phyloP scores from a whole-genome alignment of 1,140 invertebrate genomes.

The Euura lappo region DNA sequence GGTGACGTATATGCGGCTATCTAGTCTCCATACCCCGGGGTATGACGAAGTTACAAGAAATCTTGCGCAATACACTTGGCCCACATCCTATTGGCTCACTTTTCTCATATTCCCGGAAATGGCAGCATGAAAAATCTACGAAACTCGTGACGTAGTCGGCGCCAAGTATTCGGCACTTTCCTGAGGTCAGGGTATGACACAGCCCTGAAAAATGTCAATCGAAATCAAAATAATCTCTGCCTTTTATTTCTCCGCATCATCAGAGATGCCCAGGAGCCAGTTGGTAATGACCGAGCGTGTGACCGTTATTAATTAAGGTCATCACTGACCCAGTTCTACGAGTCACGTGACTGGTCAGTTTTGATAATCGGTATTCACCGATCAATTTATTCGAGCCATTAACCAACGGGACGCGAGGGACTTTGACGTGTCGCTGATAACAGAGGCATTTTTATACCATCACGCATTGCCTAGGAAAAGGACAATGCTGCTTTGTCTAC shows the following conservation, averaged over 20 bases:
- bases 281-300: conserved; percentile 8
- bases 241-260: no score
- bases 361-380: conserved; percentile 22
- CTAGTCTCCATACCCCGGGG: no score
- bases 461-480: neutral
- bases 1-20: neutral
- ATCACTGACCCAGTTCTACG: conserved; percentile 30
- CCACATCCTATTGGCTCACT: no score
- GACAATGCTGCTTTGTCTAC: conserved; percentile 15
- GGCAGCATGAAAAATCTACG: no score
- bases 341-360: conserved; percentile 28
- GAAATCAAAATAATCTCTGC: no score
- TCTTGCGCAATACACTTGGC: no score
- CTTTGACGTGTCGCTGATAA: conserved; percentile 28
- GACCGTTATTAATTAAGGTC: conserved; percentile 35
- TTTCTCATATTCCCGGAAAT: no score
- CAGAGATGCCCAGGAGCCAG: neutral
- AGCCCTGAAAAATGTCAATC: no score
- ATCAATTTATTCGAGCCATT: conserved; percentile 40
- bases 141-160: neutral
- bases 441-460: conserved; percentile 15
- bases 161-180: neutral
- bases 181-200: neutral
- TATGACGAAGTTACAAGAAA: no score
- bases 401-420: conserved; percentile 23